Percentiles rank a stretch among this genome's conserved stretches.
Conservation (phyloP, 2,113 vertebrate genomes). For the Zingel zingel region DNA sequence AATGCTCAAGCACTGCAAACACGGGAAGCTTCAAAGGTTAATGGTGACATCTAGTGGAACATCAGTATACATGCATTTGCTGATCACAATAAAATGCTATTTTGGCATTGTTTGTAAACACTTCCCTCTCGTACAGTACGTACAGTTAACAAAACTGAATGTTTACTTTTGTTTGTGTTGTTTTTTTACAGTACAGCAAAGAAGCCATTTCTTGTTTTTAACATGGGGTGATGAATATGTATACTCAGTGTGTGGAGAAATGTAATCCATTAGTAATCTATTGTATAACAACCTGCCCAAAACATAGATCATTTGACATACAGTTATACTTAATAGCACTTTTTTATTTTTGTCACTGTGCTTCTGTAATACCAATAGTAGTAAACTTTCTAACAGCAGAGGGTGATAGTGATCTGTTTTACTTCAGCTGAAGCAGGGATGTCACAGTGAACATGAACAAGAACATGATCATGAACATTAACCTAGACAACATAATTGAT, state of each 20-base stretch:
- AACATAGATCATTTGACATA: background rate
- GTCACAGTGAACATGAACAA: background rate
- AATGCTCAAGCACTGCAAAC: background rate
- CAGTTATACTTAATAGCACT: slow-evolving; percentile 25
- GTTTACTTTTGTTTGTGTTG: background rate
- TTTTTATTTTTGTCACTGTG: slow-evolving; percentile 32
- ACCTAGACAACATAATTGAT: background rate
- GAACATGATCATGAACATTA: background rate
- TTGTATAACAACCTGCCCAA: background rate
- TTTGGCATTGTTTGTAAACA: slow-evolving; percentile 28
- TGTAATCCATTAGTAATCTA: background rate
- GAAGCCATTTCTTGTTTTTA: background rate
- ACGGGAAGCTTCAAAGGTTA: slow-evolving; percentile 59
- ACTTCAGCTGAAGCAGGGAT: slow-evolving; percentile 10
- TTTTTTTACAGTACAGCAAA: background rate
- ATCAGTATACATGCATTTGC: slow-evolving; percentile 20
- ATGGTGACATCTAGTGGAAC: slow-evolving; percentile 81
- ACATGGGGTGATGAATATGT: background rate
- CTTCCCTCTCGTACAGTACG: background rate
- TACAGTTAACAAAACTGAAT: background rate
- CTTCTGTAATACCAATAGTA: background rate
- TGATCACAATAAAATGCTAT: slow-evolving; percentile 9
- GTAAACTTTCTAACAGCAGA: slow-evolving; percentile 58
- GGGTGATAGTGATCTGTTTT: slow-evolving; percentile 54
- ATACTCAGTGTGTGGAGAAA: background rate